These are phyloP conservation scores for Callyntrura guangdongensis DNA, from an alignment of 2,888 invertebrate genomes.

Conservation along the genomic window DNA sequence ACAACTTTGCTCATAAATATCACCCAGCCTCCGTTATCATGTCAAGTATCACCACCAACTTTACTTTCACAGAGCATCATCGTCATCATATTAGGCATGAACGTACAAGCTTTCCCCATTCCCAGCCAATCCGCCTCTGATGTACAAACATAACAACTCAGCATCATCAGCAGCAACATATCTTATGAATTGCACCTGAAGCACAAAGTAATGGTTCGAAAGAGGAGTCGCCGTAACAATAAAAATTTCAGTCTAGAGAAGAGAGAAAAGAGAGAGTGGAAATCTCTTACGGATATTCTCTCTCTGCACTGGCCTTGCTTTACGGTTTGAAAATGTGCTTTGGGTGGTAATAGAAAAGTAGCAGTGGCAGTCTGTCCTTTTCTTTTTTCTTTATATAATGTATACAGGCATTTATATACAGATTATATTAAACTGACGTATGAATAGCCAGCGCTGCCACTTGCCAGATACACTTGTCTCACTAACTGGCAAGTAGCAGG, in stretches of 20 bases:
- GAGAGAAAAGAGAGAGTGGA: conserved; percentile 26
- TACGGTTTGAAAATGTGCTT: background rate
- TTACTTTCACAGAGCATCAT: conserved; percentile 44
- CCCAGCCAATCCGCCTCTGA: conserved; percentile 10
- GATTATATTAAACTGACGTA: background rate
- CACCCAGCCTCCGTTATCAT: conserved; percentile 71
- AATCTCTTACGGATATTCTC: conserved; percentile 54
- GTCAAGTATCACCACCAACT: conserved; percentile 68
- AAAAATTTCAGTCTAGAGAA: conserved; percentile 42
- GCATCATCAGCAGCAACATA: conserved; percentile 30
- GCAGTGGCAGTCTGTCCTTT: background rate
- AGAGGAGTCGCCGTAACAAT: conserved; percentile 65
- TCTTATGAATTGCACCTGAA: conserved; percentile 76
- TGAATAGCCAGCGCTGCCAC: background rate
- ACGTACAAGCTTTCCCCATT: background rate
- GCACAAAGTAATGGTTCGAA: conserved; percentile 66
- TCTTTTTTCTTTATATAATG: background rate
- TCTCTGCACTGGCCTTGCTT: background rate
- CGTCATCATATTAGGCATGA: background rate
- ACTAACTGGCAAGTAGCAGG: background rate
- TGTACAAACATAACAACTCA: conserved; percentile 46
- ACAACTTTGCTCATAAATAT: conserved; percentile 75
- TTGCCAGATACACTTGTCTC: conserved; percentile 44
- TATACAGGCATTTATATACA: no score
- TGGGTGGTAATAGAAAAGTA: background rate